Percentiles rank a stretch among this genome's conserved stretches.
These are phyloP conservation scores for Heliangelus exortis DNA, from an alignment of 2,797 vertebrate genomes.

Conservation along the genomic window DNA sequence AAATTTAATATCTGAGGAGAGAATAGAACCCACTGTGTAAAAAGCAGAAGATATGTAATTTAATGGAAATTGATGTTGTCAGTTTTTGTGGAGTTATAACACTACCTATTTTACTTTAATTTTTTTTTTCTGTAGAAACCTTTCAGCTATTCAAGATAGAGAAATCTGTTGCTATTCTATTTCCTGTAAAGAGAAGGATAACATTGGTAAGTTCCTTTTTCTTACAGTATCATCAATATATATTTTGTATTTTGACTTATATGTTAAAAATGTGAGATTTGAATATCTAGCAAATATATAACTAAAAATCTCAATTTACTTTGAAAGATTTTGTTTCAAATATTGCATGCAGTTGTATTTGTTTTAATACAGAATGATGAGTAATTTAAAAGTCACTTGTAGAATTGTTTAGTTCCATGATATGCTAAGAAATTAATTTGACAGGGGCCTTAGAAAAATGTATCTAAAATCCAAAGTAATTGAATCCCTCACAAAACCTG, in stretches of 20 bases:
- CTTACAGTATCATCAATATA: neutral
- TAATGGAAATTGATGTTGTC: neutral
- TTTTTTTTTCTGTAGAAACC: conserved; percentile 78
- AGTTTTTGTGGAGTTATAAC: neutral
- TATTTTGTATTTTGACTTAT: neutral
- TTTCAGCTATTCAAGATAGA: conserved; percentile 89
- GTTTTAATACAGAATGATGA: neutral
- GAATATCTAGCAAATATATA: neutral
- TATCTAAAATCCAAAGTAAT: neutral
- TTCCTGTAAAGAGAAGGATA: conserved; percentile 83
- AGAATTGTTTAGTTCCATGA: neutral
- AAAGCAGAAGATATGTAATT: neutral
- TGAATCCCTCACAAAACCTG: neutral
- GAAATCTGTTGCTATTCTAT: conserved; percentile 87
- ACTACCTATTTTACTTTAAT: neutral
- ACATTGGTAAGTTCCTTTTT: conserved; percentile 81
- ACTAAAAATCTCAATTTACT: neutral
- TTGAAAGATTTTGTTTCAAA: neutral
- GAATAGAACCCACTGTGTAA: neutral
- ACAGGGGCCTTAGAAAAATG: neutral
- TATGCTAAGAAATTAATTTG: neutral
- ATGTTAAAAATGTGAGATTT: neutral
- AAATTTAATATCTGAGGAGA: neutral
- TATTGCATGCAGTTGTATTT: neutral
- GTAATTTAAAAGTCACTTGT: neutral